Conservation (phyloP, 2,797 vertebrate species). For the Acanthurus leucopareius region DNA sequence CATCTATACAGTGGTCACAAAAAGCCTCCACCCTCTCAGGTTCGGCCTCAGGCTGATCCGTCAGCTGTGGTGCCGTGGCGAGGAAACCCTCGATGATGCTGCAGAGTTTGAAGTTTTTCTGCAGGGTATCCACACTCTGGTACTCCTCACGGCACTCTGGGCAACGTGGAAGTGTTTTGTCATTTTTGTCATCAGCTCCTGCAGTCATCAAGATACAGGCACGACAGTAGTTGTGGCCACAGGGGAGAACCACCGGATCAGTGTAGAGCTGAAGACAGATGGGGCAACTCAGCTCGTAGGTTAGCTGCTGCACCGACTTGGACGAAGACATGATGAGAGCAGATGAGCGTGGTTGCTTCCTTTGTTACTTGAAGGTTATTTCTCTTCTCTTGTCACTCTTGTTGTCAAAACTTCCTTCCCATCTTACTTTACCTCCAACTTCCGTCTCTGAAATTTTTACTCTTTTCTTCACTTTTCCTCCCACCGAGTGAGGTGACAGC, state of each 20-base stretch:
- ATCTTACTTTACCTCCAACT: neutral
- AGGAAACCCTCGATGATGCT: slow-evolving; percentile 80
- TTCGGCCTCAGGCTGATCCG: neutral
- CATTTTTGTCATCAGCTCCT: neutral
- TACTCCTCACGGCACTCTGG: slow-evolving; percentile 83
- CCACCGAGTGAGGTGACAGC: neutral
- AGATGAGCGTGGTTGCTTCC: neutral
- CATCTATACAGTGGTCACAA: slow-evolving; percentile 81
- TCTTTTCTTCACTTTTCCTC: neutral
- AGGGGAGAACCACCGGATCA: slow-evolving; percentile 79
- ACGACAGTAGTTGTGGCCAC: slow-evolving; percentile 86
- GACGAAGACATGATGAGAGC: slow-evolving; percentile 60
- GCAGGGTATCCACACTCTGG: slow-evolving; percentile 57
- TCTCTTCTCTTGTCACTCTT: slow-evolving; percentile 4
- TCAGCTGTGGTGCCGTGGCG: slow-evolving; percentile 18
- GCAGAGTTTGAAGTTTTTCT: slow-evolving; percentile 84
- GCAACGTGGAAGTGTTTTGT: slow-evolving; percentile 55
- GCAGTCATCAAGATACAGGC: slow-evolving; percentile 67
- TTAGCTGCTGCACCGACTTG: slow-evolving; percentile 67
- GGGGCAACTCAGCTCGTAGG: slow-evolving; percentile 83
- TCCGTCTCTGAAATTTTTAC: neutral
- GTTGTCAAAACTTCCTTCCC: neutral
- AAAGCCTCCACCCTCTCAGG: neutral
- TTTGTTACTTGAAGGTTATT: neutral
- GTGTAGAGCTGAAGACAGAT: slow-evolving; percentile 82